Percentiles rank a stretch among this genome's conserved stretches.
phyloP scores from a whole-genome alignment of 2,888 invertebrate genomes.

The Lasioglossum malachurum region DNA sequence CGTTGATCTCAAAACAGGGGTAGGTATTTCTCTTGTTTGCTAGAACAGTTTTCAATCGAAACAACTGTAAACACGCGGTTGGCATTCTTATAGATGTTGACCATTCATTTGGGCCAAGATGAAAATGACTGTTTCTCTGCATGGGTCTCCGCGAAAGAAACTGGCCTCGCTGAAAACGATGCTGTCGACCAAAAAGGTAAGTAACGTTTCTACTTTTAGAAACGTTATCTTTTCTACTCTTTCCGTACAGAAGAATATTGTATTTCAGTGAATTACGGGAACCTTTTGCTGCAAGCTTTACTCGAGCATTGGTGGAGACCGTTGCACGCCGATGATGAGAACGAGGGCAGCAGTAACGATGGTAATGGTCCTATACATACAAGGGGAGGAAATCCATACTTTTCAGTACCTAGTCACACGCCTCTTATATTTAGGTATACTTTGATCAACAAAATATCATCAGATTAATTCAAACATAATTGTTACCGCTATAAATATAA shows the following conservation, averaged over 20 bases:
- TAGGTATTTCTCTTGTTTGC: slow-evolving; percentile 80
- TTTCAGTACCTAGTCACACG: slow-evolving; percentile 97
- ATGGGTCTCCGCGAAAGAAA: slow-evolving; percentile 99
- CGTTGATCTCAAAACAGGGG: slow-evolving; percentile 99
- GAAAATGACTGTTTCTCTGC: slow-evolving; percentile 99
- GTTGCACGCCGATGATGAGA: slow-evolving; percentile 90
- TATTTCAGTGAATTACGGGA: slow-evolving; percentile 95
- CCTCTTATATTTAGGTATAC: slow-evolving; percentile 97
- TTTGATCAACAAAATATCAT: background rate
- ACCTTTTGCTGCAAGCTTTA: slow-evolving; percentile 95
- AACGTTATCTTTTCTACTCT: background rate
- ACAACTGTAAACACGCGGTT: background rate
- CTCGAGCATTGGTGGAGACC: slow-evolving; percentile 97
- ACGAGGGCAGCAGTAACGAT: slow-evolving; percentile 88
- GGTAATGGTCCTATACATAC: slow-evolving; percentile 80
- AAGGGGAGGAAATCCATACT: slow-evolving; percentile 88
- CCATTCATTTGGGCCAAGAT: slow-evolving; percentile 98
- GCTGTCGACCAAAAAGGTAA: slow-evolving; percentile 91
- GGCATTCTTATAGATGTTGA: slow-evolving; percentile 91
- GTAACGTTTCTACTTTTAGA: background rate
- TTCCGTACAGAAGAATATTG: background rate
- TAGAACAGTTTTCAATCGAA: slow-evolving; percentile 17
- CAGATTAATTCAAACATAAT: background rate
- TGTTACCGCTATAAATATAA: background rate
- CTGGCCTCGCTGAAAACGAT: slow-evolving; percentile 92